Base-by-base conservation (phyloP, 92 coral and sea anemone species). In the Epizoanthus ramosus region DNA sequence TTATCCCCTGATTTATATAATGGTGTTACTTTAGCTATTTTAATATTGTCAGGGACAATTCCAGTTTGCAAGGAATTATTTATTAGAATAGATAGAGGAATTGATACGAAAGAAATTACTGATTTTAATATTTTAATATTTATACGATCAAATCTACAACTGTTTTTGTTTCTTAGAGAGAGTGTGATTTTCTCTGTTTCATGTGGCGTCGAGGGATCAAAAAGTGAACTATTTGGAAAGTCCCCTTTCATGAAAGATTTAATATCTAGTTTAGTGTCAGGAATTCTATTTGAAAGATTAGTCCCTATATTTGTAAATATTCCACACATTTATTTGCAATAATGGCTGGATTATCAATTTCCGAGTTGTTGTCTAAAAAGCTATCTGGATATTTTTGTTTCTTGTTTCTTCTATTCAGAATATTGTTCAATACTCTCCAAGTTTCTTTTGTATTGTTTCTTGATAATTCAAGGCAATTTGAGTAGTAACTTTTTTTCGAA, bases 391-490 rank as follows among this genome's bases (percentile, higher is more conserved):
- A 82, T 53, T 70, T 68, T 39, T 52, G 3, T 21, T 71, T 57
- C 9, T 54, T 18, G 21, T 53, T 33, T 70, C 72, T 83, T 25
- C 53, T 45, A 18, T 71, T 83, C 25, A 71, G 70, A 57, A 83
- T 52, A 58, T 63, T 50, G 58, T 83, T 83, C 41, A 83, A 28
- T 53, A 71, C 31, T 71, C 75, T 83, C 87, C 80, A 58, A 25
- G 87, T 83, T 39, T 52, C 43, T 39, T 71, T 69, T 33, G 70
- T 9, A 64, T 79, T 45, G 60, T 47, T 64, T 64, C 63, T 79
- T 59, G 84, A 79, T 64, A 60, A 63, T 59, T 64, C 60, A 79
- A 59, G 76, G 59, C 19, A 31, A 71, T 71, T 71, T 71, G 59
- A 71, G 60, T 19, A 71, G 33, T 72, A 53, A 2, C 24, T 70